A percentile compares a stretch with the other conserved stretches of the same genome.
phyloP scores from a whole-genome alignment of 2,113 vertebrate genomes.

The Crotophaga sulcirostris region DNA sequence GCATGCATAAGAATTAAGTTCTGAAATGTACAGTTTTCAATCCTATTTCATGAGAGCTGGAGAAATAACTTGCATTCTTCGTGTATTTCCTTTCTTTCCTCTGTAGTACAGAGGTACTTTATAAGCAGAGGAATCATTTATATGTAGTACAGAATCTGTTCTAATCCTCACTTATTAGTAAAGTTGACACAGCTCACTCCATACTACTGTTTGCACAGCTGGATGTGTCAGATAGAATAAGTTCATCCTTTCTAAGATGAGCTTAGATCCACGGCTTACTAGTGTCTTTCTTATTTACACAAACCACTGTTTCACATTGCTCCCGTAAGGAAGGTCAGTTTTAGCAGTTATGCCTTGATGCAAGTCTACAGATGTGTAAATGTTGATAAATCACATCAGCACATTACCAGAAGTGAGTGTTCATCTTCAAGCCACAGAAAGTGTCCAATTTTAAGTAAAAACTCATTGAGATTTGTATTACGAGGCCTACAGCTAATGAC shows the following conservation, averaged over 20 bases:
- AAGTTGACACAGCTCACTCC: constrained; percentile 58
- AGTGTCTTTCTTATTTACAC: constrained; percentile 59
- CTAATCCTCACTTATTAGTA: constrained; percentile 59
- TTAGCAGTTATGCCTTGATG: constrained; percentile 33
- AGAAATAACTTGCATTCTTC: constrained; percentile 18
- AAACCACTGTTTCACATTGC: constrained; percentile 21
- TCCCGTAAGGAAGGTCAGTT: constrained; percentile 40
- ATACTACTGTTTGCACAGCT: constrained; percentile 72
- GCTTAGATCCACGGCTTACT: constrained; percentile 51
- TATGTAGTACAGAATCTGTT: constrained; percentile 34
- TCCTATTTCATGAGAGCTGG: constrained; percentile 12
- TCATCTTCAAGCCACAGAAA: constrained; percentile 50
- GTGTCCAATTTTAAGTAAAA: constrained; percentile 63
- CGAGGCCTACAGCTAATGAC: constrained; percentile 20
- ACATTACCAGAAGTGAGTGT: constrained; percentile 39
- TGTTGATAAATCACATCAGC: constrained; percentile 40
- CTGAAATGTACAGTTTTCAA: constrained; percentile 10
- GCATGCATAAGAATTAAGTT: background rate
- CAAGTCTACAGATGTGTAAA: constrained; percentile 14
- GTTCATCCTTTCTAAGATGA: constrained; percentile 65
- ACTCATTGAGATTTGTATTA: constrained; percentile 29
- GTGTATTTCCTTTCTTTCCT: background rate
- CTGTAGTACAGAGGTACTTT: background rate
- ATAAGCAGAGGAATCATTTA: constrained; percentile 37
- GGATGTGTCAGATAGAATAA: constrained; percentile 60